Conservation (phyloP, 1,140 invertebrate species). For the Drosophila bifasciata region DNA sequence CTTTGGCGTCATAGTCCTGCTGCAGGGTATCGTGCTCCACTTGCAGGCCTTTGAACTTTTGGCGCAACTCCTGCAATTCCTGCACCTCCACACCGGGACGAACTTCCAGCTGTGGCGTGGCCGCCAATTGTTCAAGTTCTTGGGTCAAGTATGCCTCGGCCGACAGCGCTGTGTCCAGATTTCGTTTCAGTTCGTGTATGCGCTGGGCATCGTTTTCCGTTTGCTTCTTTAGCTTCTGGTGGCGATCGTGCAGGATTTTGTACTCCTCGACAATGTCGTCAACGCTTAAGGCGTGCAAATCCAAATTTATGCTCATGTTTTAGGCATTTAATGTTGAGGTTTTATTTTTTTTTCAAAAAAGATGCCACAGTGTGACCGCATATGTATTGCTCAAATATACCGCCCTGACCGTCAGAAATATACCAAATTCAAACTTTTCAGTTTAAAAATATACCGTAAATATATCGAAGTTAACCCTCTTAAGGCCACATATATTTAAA, state of each 20-base stretch:
- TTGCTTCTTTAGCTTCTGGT: slow-evolving; percentile 53
- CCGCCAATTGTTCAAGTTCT: slow-evolving; percentile 67
- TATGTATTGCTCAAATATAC: not conserved
- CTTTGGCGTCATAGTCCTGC: slow-evolving; percentile 61
- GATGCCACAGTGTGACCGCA: slow-evolving; percentile 2
- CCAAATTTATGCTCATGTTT: slow-evolving; percentile 59
- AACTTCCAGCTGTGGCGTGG: slow-evolving; percentile 12
- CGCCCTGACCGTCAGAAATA: not conserved
- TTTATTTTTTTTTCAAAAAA: not conserved
- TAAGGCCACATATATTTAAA: too few relatives aligned
- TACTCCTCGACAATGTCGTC: slow-evolving; percentile 77
- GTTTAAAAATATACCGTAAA: too few relatives aligned
- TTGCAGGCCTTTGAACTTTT: slow-evolving; percentile 52
- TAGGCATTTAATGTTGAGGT: not conserved
- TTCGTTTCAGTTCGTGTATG: slow-evolving; percentile 76
- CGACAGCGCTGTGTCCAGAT: slow-evolving; percentile 67
- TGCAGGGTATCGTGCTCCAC: slow-evolving; percentile 59
- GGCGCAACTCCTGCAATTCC: slow-evolving; percentile 65
- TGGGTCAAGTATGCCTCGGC: slow-evolving; percentile 71
- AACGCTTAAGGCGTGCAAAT: slow-evolving; percentile 56
- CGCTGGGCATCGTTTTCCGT: slow-evolving; percentile 69
- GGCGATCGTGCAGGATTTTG: slow-evolving; percentile 62
- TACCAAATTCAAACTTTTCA: too few relatives aligned
- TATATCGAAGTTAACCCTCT: too few relatives aligned
- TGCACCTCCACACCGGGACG: slow-evolving; percentile 1